phyloP scores from a whole-genome alignment of 1,140 invertebrate species.

The Zaprionus davidi region DNA sequence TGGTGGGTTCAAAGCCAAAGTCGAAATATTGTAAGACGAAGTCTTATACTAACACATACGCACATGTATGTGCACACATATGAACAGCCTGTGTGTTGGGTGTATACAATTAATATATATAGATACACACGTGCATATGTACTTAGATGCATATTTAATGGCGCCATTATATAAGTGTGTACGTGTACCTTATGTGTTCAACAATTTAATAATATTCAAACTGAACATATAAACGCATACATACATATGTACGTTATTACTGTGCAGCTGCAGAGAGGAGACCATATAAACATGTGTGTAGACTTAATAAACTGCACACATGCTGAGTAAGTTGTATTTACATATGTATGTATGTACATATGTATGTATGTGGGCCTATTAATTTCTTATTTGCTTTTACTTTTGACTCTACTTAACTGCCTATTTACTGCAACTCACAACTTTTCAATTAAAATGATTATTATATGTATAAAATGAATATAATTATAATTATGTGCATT shows the following conservation, averaged over 20 bases:
- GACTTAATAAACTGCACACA: neutral
- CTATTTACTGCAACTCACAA: no score
- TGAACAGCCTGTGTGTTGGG: neutral
- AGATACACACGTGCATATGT: neutral
- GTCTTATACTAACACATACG: neutral
- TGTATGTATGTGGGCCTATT: neutral
- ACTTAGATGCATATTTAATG: no score
- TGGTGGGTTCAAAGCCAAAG: neutral
- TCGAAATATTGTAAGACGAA: slow-evolving; percentile 1
- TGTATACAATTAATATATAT: neutral
- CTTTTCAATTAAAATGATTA: neutral
- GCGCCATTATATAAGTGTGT: neutral
- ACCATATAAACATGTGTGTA: neutral
- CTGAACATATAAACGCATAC: neutral
- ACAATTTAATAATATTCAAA: neutral
- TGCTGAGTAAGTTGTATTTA: neutral
- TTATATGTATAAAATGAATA: neutral
- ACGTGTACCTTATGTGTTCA: neutral
- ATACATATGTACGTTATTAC: neutral
- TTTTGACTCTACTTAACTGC: no score
- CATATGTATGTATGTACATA: neutral
- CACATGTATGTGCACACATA: neutral
- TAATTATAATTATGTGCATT: neutral
- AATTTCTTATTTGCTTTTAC: neutral
- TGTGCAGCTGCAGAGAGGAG: no score